These are phyloP conservation scores for Chaenodraco wilsoni DNA, from an alignment of 2,797 vertebrate species.

Conservation along the genomic window DNA sequence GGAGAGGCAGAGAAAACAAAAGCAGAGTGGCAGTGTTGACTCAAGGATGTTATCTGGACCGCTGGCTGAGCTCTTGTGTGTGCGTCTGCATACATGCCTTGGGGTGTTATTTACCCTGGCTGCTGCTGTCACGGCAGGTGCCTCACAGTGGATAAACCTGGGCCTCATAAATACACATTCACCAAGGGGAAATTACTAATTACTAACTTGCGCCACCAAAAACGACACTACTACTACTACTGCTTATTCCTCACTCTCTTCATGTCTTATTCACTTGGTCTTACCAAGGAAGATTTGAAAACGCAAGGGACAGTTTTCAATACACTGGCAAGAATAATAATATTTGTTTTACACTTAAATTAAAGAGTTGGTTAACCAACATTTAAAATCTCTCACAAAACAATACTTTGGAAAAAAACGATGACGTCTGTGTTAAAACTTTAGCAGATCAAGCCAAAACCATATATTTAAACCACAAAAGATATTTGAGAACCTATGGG, in stretches of 20 bases:
- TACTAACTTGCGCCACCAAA: slow-evolving; percentile 32
- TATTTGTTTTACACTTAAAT: too few relatives aligned
- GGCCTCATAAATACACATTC: slow-evolving; percentile 69
- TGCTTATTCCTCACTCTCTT: slow-evolving; percentile 11
- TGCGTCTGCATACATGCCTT: slow-evolving; percentile 51
- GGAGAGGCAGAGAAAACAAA: slow-evolving; percentile 70
- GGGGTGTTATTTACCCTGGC: slow-evolving; percentile 68
- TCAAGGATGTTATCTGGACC: slow-evolving; percentile 72
- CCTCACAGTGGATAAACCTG: slow-evolving; percentile 69
- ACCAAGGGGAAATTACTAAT: slow-evolving; percentile 39
- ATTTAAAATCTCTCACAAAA: too few relatives aligned
- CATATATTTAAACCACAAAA: not conserved
- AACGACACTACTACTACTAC: slow-evolving; percentile 27
- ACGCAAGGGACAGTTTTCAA: too few relatives aligned
- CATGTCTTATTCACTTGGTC: not conserved
- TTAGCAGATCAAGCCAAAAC: too few relatives aligned
- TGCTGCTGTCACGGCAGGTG: slow-evolving; percentile 64
- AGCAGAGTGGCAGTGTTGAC: slow-evolving; percentile 73
- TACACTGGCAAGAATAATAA: too few relatives aligned
- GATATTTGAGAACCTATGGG: not conserved
- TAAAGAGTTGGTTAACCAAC: too few relatives aligned
- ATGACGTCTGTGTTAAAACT: too few relatives aligned
- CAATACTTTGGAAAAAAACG: too few relatives aligned
- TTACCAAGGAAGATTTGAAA: not conserved
- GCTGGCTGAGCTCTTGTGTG: slow-evolving; percentile 46